Conservation (phyloP, 2,113 vertebrate species). For the Okapia johnstoni region DNA sequence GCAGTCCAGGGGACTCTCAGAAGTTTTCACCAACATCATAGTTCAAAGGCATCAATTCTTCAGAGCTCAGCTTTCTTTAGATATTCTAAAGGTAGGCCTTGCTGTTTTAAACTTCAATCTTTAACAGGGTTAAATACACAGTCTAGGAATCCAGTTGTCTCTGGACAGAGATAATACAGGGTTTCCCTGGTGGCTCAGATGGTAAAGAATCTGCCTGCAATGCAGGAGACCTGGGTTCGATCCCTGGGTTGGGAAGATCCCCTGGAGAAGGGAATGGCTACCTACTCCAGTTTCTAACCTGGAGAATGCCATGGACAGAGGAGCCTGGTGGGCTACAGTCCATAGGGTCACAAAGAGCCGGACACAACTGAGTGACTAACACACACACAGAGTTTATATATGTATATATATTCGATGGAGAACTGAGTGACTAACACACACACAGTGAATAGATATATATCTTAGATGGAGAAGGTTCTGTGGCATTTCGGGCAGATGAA, state of each 20-base stretch:
- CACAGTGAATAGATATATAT: rapidly evolving
- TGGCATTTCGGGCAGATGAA: not conserved
- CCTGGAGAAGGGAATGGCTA: not conserved
- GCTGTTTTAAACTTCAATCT: not conserved
- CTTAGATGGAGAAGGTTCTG: not conserved
- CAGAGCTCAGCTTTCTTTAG: not conserved
- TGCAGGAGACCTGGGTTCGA: not conserved
- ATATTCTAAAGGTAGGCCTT: not conserved
- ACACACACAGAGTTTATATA: not conserved
- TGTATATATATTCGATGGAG: no score
- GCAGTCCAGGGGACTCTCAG: not conserved
- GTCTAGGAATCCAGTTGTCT: not conserved
- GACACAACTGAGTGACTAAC: not conserved
- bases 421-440: no score
- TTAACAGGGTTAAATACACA: not conserved
- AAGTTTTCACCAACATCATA: not conserved
- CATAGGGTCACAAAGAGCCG: not conserved
- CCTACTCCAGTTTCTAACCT: not conserved
- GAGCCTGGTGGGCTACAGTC: not conserved
- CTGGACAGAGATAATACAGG: not conserved
- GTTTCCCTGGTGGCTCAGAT: not conserved
- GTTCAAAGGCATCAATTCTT: not conserved
- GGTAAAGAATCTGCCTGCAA: not conserved
- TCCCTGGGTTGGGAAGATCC: not conserved
- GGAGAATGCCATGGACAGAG: not conserved